Evolutionary conservation across 2,797 vertebrate species (phyloP).

Genomic region (Epinephelus awoara): DNA sequence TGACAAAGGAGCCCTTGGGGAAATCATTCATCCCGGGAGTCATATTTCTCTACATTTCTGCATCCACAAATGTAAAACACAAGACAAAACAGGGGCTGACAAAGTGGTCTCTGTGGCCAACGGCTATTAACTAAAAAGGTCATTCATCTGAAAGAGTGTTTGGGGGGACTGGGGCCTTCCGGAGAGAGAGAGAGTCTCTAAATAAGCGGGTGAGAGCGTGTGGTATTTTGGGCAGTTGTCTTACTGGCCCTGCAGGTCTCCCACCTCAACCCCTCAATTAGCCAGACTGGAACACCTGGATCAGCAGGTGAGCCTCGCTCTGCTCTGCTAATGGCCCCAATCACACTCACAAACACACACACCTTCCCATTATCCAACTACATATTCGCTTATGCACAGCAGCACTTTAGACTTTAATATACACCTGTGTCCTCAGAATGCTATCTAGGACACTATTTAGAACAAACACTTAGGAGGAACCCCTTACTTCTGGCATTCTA

Average conservation of each 20-base stretch:
- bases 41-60: conserved; percentile 43
- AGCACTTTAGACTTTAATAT: conserved; percentile 70
- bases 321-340: conserved; percentile 72
- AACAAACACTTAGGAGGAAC: conserved; percentile 55
- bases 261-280: conserved; percentile 77
- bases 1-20: conserved; percentile 49
- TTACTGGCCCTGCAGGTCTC: conserved; percentile 61
- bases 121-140: conserved; percentile 48
- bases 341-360: conserved; percentile 65
- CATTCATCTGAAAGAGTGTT: conserved; percentile 46
- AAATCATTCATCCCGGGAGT: conserved; percentile 32
- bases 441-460: conserved; percentile 59
- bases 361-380: conserved; percentile 54
- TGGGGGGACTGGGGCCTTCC: conserved; percentile 37
- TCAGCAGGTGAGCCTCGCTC: conserved; percentile 78
- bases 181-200: conserved; percentile 33
- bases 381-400: conserved; percentile 54
- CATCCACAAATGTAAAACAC: conserved; percentile 54
- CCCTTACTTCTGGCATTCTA: conserved; percentile 53
- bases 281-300: conserved; percentile 81
- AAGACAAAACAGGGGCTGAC: conserved; percentile 31
- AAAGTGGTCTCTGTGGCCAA: conserved; percentile 26
- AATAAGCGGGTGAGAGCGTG: conserved; percentile 36
- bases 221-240: conserved; percentile 51
- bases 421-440: conserved; percentile 64